phyloP scores from a whole-genome alignment of 2,113 vertebrate genomes.

The Trogon melanurus region DNA sequence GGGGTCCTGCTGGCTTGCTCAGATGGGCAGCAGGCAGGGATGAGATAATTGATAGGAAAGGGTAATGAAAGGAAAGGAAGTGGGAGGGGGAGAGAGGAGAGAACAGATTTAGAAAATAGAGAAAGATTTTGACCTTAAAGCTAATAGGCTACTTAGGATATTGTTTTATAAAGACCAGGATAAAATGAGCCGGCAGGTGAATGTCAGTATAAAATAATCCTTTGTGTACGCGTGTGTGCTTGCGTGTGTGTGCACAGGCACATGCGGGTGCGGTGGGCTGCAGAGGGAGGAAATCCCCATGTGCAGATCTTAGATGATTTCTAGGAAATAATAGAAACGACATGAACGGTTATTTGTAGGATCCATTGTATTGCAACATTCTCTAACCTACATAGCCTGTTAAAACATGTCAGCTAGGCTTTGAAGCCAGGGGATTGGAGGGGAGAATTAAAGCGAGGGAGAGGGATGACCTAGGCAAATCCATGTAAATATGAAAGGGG shows the following conservation, averaged over 20 bases:
- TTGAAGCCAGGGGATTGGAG: not conserved
- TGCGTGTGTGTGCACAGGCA: not conserved
- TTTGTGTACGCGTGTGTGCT: not conserved
- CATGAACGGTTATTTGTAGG: not conserved
- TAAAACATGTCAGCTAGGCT: not conserved
- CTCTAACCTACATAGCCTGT: not conserved
- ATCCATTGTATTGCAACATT: not conserved
- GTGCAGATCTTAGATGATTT: not conserved
- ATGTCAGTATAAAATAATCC: slow-evolving; percentile 35
- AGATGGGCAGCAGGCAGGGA: slow-evolving; percentile 73
- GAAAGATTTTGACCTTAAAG: slow-evolving; percentile 73
- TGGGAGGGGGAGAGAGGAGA: not conserved
- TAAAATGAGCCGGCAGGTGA: slow-evolving; percentile 51
- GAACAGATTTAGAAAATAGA: slow-evolving; percentile 62
- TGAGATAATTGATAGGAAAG: slow-evolving; percentile 75
- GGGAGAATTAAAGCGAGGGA: not conserved
- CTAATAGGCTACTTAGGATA: slow-evolving; percentile 67
- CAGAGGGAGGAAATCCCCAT: not conserved
- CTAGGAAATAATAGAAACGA: not conserved
- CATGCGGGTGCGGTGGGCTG: not conserved
- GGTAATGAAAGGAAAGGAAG: slow-evolving; percentile 72
- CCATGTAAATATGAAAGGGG: not conserved
- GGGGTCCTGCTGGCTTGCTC: slow-evolving; percentile 64
- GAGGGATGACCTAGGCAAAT: not conserved
- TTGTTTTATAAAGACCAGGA: slow-evolving; percentile 60